phyloP scores from a whole-genome alignment of 1,140 invertebrate genomes.

The Anastrepha ludens region DNA sequence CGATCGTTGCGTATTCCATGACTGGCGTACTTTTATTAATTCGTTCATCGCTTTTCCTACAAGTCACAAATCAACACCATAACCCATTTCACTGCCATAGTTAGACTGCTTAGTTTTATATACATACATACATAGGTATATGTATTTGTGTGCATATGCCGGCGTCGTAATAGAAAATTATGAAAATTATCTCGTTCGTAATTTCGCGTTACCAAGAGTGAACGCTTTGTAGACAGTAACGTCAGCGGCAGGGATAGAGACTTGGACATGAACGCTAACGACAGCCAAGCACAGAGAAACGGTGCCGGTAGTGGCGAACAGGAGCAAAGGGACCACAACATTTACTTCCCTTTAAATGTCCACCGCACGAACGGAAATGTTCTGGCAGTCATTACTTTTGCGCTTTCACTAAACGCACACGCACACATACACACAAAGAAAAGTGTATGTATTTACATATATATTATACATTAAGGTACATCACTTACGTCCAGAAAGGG shows the following conservation, averaged over 20 bases:
- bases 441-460: not conserved
- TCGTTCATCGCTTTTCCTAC: not conserved
- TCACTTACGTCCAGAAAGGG: no score
- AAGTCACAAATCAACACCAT: not conserved
- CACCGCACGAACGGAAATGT: slow-evolving; percentile 51
- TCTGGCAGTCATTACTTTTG: slow-evolving; percentile 49
- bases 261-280: not conserved
- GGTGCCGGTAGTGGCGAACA: slow-evolving; percentile 48
- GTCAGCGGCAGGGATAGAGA: not conserved
- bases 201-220: not conserved
- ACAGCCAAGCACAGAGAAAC: not conserved
- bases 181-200: slow-evolving; percentile 41
- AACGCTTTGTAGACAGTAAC: not conserved
- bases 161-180: slow-evolving; percentile 44
- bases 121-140: not conserved
- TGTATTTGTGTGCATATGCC: slow-evolving; percentile 22
- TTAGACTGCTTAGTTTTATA: no score
- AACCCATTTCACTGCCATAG: not conserved
- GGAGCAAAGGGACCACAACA: slow-evolving; percentile 49
- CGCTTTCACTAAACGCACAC: slow-evolving; percentile 45
- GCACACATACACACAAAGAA: not conserved
- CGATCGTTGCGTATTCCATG: no score
- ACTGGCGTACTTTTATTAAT: not conserved
- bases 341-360: slow-evolving; percentile 42
- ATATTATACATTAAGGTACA: no score